A percentile compares a stretch with the other conserved stretches of the same genome.
phyloP scores from a whole-genome alignment of 2,113 vertebrate species.

The Apodemus speciosus region DNA sequence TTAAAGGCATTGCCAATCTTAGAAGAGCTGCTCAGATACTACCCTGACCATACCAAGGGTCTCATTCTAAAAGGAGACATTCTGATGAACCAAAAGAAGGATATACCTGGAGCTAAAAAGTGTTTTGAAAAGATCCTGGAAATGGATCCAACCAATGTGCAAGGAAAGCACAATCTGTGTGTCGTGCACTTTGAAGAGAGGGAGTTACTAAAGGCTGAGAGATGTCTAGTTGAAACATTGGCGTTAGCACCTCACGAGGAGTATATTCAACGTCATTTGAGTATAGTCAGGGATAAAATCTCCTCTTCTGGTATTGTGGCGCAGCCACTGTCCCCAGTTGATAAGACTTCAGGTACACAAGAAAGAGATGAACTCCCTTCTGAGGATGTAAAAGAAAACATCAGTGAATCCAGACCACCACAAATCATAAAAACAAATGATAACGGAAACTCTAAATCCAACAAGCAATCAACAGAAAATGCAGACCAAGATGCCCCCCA shows the following conservation, averaged over 20 bases:
- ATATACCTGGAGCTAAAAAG: constrained; percentile 92
- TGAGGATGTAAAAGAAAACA: constrained; percentile 82
- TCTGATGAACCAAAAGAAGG: constrained; percentile 98
- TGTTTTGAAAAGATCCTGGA: constrained; percentile 95
- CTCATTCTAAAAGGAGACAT: constrained; percentile 98
- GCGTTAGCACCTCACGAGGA: constrained; percentile 95
- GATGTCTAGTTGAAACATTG: constrained; percentile 93
- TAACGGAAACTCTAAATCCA: constrained; percentile 82
- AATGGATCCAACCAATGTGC: constrained; percentile 95
- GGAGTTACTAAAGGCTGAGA: constrained; percentile 92
- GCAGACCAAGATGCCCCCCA: constrained; percentile 87
- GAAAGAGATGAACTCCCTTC: constrained; percentile 76
- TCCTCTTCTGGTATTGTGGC: constrained; percentile 88
- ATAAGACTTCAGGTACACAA: constrained; percentile 68
- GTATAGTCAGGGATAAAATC: constrained; percentile 95
- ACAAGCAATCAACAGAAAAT: constrained; percentile 84
- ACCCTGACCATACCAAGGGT: constrained; percentile 97
- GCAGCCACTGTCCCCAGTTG: constrained; percentile 80
- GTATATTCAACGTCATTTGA: constrained; percentile 95
- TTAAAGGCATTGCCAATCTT: constrained; percentile 92
- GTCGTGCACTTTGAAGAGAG: constrained; percentile 98
- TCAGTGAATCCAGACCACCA: constrained; percentile 86
- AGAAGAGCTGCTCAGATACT: constrained; percentile 92
- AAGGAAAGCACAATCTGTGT: constrained; percentile 98
- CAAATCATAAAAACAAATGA: constrained; percentile 74